phyloP scores from a whole-genome alignment of 2,113 vertebrate species.

The Acanthisitta chloris region DNA sequence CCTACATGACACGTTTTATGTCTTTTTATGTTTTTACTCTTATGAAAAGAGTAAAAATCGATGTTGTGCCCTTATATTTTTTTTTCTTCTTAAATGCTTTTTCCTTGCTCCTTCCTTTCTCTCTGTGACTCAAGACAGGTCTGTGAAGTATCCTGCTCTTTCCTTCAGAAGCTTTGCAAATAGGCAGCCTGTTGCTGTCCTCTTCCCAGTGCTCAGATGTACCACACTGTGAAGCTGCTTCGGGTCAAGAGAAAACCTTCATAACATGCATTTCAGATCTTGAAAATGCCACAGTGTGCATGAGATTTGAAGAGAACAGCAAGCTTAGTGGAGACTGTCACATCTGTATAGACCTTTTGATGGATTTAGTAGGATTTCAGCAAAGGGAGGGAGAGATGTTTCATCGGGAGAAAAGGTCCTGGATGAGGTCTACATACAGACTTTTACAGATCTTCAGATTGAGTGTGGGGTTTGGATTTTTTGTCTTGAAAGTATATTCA shows the following conservation, averaged over 20 bases:
- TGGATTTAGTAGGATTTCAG: background rate
- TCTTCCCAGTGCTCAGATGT: background rate
- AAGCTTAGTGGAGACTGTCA: background rate
- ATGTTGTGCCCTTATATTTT: background rate
- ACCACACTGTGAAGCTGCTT: background rate
- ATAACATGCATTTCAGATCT: background rate
- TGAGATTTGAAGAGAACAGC: background rate
- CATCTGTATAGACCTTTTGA: background rate
- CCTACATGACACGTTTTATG: too few relatives aligned
- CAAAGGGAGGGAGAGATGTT: background rate
- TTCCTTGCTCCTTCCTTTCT: background rate
- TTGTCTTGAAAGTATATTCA: background rate
- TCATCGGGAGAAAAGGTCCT: background rate
- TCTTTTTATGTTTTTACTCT: too few relatives aligned
- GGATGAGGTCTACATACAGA: background rate
- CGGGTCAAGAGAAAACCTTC: constrained; percentile 28
- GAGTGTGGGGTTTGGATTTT: background rate
- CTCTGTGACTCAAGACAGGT: background rate
- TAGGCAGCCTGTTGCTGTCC: background rate
- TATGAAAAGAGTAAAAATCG: background rate
- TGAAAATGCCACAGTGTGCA: background rate
- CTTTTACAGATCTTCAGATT: background rate
- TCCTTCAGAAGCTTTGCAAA: background rate
- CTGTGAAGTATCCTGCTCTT: background rate
- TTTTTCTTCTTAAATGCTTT: background rate